Base-by-base conservation (phyloP, 2,113 vertebrate genomes). In the Chaetura pelagica region DNA sequence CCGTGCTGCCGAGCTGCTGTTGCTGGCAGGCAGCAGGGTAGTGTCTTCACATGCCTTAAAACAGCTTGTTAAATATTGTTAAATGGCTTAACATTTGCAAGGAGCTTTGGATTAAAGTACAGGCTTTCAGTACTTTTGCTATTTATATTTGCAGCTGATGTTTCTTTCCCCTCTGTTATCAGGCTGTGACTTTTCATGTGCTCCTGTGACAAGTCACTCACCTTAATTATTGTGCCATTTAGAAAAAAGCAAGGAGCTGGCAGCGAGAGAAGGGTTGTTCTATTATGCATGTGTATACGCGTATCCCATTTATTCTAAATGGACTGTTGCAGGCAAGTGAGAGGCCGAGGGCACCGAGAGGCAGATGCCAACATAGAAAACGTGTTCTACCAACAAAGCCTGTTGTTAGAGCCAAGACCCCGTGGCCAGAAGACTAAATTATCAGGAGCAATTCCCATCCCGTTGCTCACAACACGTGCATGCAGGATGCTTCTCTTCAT, bases 11-110 rank as follows among this genome's bases (percentile, higher is more conserved):
- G 0, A 23, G 40, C 69, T 89, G 48, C 76, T 80, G 64, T 30
- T 90, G 26, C 63, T 69, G 66, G 71, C 71, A 88, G 78, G 44
- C 61, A 64, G 52, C 1, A 0, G 12, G 57, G 29, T 66, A 29
- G 29, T 32, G 27, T 34, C 63, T 90, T 86, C 63, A 32, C 2
- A 9, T 73, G 84, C 51, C 68, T 93, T 69, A 51, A 85, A 89
- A 80, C 59, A 80, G 71, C 38, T 58, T 59, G 49, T 58, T 74
- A 80, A 93, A 74, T 89, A 66, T 32, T 83, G 67, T 80, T 87
- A 71, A 95, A 84, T 0, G 19, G 18, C 79, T 86, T 93, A 57
- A 77, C 85, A 74, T 69, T 74, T 26, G 80, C 54, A 66, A 57
- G 66, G 74, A 32, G 66, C 73, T 73, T 74, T 74, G 35, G 75